Percentiles rank a stretch among this genome's conserved stretches.
Evolutionary conservation across 2,797 vertebrate species (phyloP).

Genomic region (Poecile montanus): DNA sequence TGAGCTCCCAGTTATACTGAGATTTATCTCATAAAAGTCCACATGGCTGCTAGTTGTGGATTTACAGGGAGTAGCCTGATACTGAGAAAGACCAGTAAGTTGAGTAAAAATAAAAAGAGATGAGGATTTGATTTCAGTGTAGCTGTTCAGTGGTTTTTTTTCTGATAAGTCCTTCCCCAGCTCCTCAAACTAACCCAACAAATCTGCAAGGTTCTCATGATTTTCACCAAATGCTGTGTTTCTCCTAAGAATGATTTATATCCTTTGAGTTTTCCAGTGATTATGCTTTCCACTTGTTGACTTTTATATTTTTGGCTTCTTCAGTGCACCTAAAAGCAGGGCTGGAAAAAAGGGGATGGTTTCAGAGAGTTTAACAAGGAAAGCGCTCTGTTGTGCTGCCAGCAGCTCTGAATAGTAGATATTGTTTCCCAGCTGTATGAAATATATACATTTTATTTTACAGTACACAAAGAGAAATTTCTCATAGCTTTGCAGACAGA

Average conservation of each 20-base stretch:
- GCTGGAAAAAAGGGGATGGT: constrained; percentile 43
- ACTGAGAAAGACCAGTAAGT: not conserved
- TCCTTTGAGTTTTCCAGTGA: constrained; percentile 48
- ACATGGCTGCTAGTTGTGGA: not conserved
- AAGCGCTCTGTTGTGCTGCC: constrained; percentile 64
- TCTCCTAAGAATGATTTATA: constrained; percentile 49
- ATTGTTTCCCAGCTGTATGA: constrained; percentile 62
- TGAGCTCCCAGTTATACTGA: not conserved
- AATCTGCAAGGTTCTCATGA: not conserved
- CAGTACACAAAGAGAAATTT: constrained; percentile 37
- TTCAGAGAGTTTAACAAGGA: constrained; percentile 52
- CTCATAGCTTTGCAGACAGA: constrained; percentile 47
- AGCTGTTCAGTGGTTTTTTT: not conserved
- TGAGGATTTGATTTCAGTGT: constrained; percentile 1
- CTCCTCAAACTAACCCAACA: not conserved
- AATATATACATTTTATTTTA: constrained; percentile 64
- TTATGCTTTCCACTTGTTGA: constrained; percentile 44
- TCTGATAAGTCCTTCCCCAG: not conserved
- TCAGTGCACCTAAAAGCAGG: constrained; percentile 44
- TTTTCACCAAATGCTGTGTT: constrained; percentile 42
- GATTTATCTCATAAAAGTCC: constrained; percentile 2
- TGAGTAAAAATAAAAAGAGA: not conserved
- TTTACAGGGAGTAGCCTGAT: not conserved
- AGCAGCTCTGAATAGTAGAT: constrained; percentile 58
- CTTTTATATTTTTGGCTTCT: constrained; percentile 63